Base-by-base conservation (phyloP, 2,888 invertebrate species). In the Andrena minutula region DNA sequence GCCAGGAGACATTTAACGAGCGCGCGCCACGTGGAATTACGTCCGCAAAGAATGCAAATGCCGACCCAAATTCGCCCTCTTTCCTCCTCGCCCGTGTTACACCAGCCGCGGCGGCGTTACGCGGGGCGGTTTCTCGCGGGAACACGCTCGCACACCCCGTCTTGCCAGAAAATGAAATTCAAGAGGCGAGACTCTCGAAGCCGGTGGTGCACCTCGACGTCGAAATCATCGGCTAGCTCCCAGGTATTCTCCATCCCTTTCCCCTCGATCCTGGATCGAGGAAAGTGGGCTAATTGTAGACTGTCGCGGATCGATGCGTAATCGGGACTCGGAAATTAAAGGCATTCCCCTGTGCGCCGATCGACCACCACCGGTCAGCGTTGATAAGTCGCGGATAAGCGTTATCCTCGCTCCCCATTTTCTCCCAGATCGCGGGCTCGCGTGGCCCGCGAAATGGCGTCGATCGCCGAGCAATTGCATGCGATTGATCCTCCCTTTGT, bases 11-110 rank as follows among this genome's bases (percentile, higher is more conserved):
- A 79, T 70, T 75, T 75, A 72, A 71, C 75, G 71, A 75, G 61
- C 79, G 30, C 16, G 26, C 74, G 23, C 16, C 72, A 65, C 73
- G 41, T 5, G 74, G 81, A 87, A 88, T 88, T 87, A 87, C 84
- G 82, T 78, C 79, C 84, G 84, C 65, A 16, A 51, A 77, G 81
- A 75, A 87, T 87, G 87, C 86, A 86, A 88, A 87, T 87, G 76
- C 75, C 71, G 65, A 72, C 56, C 69, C 75, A 20, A 41, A 32
- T 41, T 30, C 61, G 72, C 66, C 51, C 72, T 56, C 41, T 60
- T 35, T 30, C 56, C 32, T 41, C 41, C 10, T 16, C 4, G 41
- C 41, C 49, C 35, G 58, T 12, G 23, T 26, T 26, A 35, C 41
- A 8, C 16, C 41, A 6, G 6, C 28, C 51, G 6, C n/a, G 12